phyloP scores from a whole-genome alignment of 2,888 invertebrate genomes.

The Callyntrura sp. region DNA sequence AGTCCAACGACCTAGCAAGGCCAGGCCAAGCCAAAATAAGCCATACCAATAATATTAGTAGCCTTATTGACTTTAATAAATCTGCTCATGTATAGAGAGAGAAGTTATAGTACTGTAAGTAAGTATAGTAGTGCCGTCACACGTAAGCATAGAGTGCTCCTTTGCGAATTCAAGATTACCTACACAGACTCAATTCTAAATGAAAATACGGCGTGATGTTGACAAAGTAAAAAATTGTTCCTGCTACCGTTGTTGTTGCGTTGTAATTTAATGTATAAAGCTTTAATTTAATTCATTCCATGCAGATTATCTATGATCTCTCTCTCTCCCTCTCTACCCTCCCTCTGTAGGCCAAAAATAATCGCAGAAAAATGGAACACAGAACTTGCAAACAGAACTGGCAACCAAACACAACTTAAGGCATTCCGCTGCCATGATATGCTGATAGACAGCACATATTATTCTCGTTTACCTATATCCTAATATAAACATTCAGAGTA shows the following conservation, averaged over 20 bases:
- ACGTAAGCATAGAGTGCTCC: not conserved
- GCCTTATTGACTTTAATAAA: conserved; percentile 73
- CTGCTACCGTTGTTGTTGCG: not conserved
- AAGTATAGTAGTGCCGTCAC: no score
- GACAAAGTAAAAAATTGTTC: conserved; percentile 33
- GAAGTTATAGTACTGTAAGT: no score
- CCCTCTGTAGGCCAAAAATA: conserved; percentile 76
- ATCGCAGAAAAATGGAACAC: conserved; percentile 75
- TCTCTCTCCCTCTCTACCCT: conserved; percentile 63
- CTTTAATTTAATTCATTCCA: conserved; percentile 71
- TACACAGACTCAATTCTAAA: conserved; percentile 10
- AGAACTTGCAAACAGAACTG: conserved; percentile 64
- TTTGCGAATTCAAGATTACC: conserved; percentile 32
- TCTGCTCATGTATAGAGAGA: conserved; percentile 30
- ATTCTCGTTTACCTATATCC: not conserved
- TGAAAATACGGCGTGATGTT: conserved; percentile 18
- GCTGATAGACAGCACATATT: not conserved
- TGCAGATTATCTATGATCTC: conserved; percentile 74
- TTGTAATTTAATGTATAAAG: not conserved
- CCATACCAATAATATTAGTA: conserved; percentile 57
- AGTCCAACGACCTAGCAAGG: conserved; percentile 80
- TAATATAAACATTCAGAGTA: not conserved
- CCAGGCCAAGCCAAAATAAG: conserved; percentile 75
- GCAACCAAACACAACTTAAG: conserved; percentile 55
- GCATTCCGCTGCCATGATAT: conserved; percentile 21